Evolutionary conservation across 2,888 invertebrate species (phyloP).

Genomic region (Cryptocephalus primarius): DNA sequence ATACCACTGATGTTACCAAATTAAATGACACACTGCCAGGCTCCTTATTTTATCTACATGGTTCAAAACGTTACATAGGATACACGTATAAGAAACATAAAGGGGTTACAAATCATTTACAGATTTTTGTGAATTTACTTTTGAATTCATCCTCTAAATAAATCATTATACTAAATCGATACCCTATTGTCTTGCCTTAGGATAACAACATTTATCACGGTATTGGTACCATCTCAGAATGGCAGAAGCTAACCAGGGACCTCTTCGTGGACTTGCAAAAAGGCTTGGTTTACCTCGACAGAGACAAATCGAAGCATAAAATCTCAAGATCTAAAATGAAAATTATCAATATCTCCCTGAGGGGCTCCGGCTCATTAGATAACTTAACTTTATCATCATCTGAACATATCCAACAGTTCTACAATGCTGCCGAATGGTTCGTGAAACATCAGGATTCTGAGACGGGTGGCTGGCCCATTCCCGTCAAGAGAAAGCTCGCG

Average conservation of each 20-base stretch:
- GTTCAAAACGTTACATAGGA: too few relatives aligned
- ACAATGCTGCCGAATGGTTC: slow-evolving; percentile 89
- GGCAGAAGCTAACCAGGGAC: slow-evolving; percentile 78
- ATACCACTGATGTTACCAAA: too few relatives aligned
- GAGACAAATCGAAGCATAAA: slow-evolving; percentile 58
- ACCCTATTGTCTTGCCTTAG: slow-evolving; percentile 27
- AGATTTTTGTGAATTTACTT: too few relatives aligned
- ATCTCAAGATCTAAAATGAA: slow-evolving; percentile 61
- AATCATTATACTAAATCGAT: too few relatives aligned
- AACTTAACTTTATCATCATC: slow-evolving; percentile 69
- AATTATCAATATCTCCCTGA: slow-evolving; percentile 34
- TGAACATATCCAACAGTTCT: slow-evolving; percentile 85
- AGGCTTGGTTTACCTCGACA: slow-evolving; percentile 60
- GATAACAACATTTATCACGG: slow-evolving; percentile 80
- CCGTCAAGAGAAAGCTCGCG: slow-evolving; percentile 64
- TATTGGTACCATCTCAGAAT: slow-evolving; percentile 54
- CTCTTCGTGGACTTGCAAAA: slow-evolving; percentile 85
- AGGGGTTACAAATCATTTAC: too few relatives aligned
- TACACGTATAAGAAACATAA: too few relatives aligned
- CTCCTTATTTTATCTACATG: too few relatives aligned
- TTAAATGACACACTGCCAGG: too few relatives aligned
- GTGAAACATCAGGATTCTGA: slow-evolving; percentile 70
- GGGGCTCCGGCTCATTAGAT: slow-evolving; percentile 55
- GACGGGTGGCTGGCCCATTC: slow-evolving; percentile 90
- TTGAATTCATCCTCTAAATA: too few relatives aligned